Base-by-base conservation (phyloP, 2,113 vertebrate species). In the Cebidichthys violaceus region DNA sequence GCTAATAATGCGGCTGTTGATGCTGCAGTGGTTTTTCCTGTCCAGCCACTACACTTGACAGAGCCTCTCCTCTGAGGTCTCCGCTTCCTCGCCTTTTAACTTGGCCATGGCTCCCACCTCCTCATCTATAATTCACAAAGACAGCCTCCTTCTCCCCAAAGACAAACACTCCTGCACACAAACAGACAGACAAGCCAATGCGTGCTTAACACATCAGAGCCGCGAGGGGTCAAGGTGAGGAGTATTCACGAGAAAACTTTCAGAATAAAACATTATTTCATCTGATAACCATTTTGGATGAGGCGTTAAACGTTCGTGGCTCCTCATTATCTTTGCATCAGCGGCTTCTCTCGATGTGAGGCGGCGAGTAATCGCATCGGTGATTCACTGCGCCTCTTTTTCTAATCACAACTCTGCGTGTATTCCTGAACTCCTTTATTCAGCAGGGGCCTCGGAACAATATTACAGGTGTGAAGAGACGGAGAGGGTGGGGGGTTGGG, bases 111-210 rank as follows among this genome's bases (percentile, higher is more conserved):
- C 61, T 75, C 77, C 74, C 33, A 5, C 27, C 76, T 83, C 80
- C 84, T 89, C 90, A 89, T 88, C 88, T 78, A 91, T 90, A 90
- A 91, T 89, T 88, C 83, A 91, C 65, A 72, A 27, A 45, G 81
- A 79, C 86, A 81, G 70, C 64, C 65, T 43, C 75, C 29, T 11
- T 37, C 79, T 55, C 55, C 14, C 45, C 61, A 39, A 54, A 52
- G 35, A 75, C 31, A 52, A 10, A 79, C 81, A 72, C 35, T 47
- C 70, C 50, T 55, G 43, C 35, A 61, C 62, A n/a, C 73, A 13
- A 65, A 37, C 78, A 71, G 11, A 77, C 50, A 66, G 66, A 74
- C 66, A 66, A 24, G 72, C 68, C 24, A 45, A 60, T 15, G 18
- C 73, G 65, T 64, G 80, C 67, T 81, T 65, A 43, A 82, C 59